Base-by-base conservation (phyloP, 2,113 vertebrate genomes). In the Myrmecobius fasciatus region DNA sequence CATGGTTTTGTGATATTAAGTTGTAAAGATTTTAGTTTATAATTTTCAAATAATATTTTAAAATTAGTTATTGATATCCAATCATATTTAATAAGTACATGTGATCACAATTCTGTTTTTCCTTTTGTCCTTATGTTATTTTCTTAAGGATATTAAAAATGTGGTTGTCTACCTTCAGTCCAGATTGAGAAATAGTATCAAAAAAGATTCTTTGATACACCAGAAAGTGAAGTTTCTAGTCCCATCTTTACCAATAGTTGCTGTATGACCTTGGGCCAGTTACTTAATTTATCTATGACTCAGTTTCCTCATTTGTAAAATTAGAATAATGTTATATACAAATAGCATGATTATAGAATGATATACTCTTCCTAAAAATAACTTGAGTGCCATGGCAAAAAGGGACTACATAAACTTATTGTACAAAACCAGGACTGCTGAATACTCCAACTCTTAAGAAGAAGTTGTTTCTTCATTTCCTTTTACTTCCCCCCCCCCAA, bases 381-480 rank as follows among this genome's bases (percentile, higher is more conserved):
- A 7, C 60, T 17, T n/a, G n/a, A 83, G 36, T 8, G n/a, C n/a
- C n/a, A 83, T 8, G 17, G n/a, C 67, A 83, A 43, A 83, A 83
- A 43, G 67, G 2, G 67, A 26, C 93, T 88, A 56, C 10, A 56
- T 90, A 92, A 94, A 67, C 54, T 89, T 53, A 75, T 36, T 8
- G 67, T 53, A 92, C 88, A n/a, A 83, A 91, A 91, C 48, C 36
- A n/a, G 91, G 93, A 92, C 96, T 97, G 95, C 93, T 95, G 97
- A 96, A 90, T 0, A 47, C 91, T 94, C 94, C 91, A 92, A 94
- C 96, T 93, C 95, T 56, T 94, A 95, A 97, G 0, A 96, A 95
- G 96, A 96, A 52, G 94, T 83, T 97, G 48, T 94, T 91, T 92
- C 92, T 94, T 97, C 95, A 96, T 96, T 97, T 97, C 96, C 97